Base-by-base conservation (phyloP, 2,113 vertebrate species). In the Struthio camelus region DNA sequence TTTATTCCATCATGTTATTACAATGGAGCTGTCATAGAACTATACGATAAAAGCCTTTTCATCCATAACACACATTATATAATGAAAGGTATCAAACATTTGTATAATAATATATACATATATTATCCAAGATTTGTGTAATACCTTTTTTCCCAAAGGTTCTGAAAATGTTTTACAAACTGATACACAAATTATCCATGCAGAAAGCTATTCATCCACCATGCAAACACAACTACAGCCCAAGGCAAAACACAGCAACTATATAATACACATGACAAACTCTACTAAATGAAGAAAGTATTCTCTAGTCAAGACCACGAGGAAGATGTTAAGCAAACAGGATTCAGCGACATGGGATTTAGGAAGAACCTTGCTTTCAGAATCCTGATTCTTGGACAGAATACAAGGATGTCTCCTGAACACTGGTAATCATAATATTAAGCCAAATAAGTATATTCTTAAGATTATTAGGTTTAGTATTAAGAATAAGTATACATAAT, bases 111-210 rank as follows among this genome's bases (percentile, higher is more conserved):
- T 3, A 54, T 50, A 38, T 0, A 6, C 53, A 58, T 34, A 23
- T 54, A 48, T 87, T 93, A 91, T 16, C 85, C 40, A 36, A 67
- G 46, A 76, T 81, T 81, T 79, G 80, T 80, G 58, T 67, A 91
- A 80, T 85, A 95, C 80, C 30, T 77, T 75, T 66, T 50, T 42
- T 72, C 95, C 65, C 67, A 94, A 87, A 85, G 91, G 87, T 86
- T 42, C 64, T 93, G 76, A 73, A 88, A 85, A 86, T 83, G 93
- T 96, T 96, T 93, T 96, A 93, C 96, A 94, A 96, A 95, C 75
- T 40, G 72, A 91, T 95, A 72, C 8, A 93, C 95, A 94, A 93
- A 93, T 95, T 93, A 90, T 54, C 76, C 64, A 67, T 11, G 32
- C 50, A 83, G 69, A 93, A 94, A 95, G 71, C 66, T 89, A 62